phyloP scores from a whole-genome alignment of 1,140 invertebrate genomes.

The Cherax destructor region DNA sequence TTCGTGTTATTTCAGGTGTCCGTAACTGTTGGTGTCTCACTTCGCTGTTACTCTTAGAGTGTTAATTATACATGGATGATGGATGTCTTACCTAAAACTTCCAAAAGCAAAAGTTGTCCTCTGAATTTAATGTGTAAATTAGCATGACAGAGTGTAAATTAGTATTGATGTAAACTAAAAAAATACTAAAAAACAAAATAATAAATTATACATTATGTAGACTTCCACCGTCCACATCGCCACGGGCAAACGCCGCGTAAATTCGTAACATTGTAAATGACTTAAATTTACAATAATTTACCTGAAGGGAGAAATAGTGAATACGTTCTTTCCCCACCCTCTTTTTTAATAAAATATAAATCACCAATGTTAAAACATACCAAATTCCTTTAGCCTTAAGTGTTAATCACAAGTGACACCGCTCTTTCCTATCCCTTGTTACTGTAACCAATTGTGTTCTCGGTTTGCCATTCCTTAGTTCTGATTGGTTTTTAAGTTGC shows the following conservation, averaged over 20 bases:
- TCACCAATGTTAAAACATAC: slow-evolving; percentile 26
- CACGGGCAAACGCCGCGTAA: slow-evolving; percentile 37
- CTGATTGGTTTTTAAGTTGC: neutral
- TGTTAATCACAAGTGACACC: neutral
- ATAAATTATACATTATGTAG: slow-evolving; percentile 23
- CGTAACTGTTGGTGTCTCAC: slow-evolving; percentile 66
- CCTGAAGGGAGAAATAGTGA: slow-evolving; percentile 47
- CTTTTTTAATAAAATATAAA: slow-evolving; percentile 46
- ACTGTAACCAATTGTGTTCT: neutral
- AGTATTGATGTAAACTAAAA: slow-evolving; percentile 47
- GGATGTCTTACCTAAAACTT: slow-evolving; percentile 54
- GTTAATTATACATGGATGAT: slow-evolving; percentile 62
- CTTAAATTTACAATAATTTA: slow-evolving; percentile 26
- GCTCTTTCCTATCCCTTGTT: neutral
- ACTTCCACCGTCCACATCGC: slow-evolving; percentile 54
- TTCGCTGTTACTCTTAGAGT: slow-evolving; percentile 64
- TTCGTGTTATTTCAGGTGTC: slow-evolving; percentile 70
- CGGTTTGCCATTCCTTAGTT: slow-evolving; percentile 2
- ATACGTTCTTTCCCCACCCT: neutral
- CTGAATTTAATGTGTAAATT: slow-evolving; percentile 49
- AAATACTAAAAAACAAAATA: slow-evolving; percentile 19
- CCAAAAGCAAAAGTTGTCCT: slow-evolving; percentile 37
- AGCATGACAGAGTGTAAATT: slow-evolving; percentile 53
- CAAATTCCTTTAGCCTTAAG: slow-evolving; percentile 2
- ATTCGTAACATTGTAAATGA: slow-evolving; percentile 29